Conservation (phyloP, 2,797 vertebrate genomes). For the Hipposideros larvatus region DNA sequence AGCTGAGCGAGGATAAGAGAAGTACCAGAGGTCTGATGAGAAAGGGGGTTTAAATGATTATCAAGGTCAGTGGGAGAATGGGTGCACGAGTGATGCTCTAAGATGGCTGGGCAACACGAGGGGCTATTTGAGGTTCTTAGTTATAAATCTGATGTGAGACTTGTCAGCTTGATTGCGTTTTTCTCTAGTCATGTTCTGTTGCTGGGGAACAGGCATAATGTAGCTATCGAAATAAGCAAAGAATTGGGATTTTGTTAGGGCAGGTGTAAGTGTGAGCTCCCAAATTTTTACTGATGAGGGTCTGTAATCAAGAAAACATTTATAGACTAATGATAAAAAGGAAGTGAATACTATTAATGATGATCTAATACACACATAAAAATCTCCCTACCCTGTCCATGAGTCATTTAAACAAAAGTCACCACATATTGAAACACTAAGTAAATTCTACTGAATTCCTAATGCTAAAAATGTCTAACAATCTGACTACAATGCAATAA, state of each 20-base stretch:
- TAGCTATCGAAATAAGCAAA: neutral
- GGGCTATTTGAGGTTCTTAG: neutral
- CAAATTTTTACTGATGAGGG: neutral
- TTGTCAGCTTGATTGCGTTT: neutral
- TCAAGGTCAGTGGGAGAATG: neutral
- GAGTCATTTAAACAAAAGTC: neutral
- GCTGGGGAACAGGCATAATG: neutral
- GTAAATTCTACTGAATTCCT: conserved; percentile 23
- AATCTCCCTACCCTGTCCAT: neutral
- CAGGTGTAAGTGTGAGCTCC: neutral
- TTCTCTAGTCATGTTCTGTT: neutral
- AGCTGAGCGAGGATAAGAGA: neutral
- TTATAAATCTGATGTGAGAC: neutral
- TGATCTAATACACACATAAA: neutral
- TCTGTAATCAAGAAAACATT: neutral
- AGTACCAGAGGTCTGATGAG: neutral
- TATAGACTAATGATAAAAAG: neutral
- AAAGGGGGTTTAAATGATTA: neutral
- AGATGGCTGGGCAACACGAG: conserved; percentile 1
- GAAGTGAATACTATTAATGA: neutral
- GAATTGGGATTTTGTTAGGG: neutral
- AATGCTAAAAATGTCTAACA: conserved; percentile 32
- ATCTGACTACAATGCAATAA: neutral
- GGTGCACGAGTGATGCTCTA: neutral
- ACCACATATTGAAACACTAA: neutral